Evolutionary conservation across 2,113 vertebrate species (phyloP), one percentile per base, ranked within the genome.

Genomic region (Tiliqua scincoides): DNA sequence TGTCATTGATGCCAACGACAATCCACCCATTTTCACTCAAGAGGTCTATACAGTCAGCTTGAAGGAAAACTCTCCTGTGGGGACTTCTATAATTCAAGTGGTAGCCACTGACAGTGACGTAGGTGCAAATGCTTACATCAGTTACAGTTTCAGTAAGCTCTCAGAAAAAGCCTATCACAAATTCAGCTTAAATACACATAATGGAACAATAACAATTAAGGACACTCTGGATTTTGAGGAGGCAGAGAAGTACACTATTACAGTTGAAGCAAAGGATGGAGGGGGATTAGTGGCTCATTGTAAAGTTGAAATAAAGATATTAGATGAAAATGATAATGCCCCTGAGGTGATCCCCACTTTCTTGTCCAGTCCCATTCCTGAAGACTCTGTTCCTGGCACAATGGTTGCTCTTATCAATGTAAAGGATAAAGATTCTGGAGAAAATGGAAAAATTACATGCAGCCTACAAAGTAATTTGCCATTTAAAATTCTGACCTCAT

Each of bases 111-210:
- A 97, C 81, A 83, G 10, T 18, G 96, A 97, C 4, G 95, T 97
- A 35, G 96, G 96, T 1, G 0, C 89, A 10, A 96, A 97, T 2
- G 94, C 94, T 0, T 93, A 96, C 3, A 91, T 97, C n/a, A 85
- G 74, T 2, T 98, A 97, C 73, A 93, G 94, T n/a, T 97, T 97
- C 75, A 97, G 95, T 78, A 94, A 96, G 6, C 94, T 95, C 57
- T 95, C 96, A 1, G 94, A 96, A 77, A 95, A 95, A 37, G 95
- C 91, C 73, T 90, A 94, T 0, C 92, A 89, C 21, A 75, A 94
- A 40, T 98, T 98, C 86, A 84, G 87, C 27, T 84, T 97, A 79
- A 94, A 97, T 84, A 86, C 95, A 65, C 82, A n/a, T 25, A 96
- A 80, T 37, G 97, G 97, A 48, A 95, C 96, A 84, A 96, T 98